phyloP scores from a whole-genome alignment of 2,797 vertebrate species.

The Clarias fuscus region DNA sequence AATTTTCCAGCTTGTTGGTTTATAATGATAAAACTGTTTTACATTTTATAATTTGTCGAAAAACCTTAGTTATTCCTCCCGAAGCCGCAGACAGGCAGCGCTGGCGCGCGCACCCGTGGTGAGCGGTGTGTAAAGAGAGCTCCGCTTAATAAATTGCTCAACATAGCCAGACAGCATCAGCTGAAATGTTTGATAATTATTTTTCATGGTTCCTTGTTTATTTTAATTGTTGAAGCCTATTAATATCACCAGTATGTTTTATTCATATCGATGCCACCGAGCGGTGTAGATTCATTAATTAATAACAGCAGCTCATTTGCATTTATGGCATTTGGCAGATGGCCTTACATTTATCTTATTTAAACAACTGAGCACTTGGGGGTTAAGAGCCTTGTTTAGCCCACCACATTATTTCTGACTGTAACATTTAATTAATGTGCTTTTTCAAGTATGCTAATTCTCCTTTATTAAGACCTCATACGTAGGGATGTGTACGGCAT shows the following conservation, averaged over 20 bases:
- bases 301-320: background rate
- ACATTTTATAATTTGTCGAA: conserved; percentile 5
- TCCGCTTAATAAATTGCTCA: background rate
- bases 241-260: background rate
- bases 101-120: background rate
- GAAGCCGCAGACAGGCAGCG: conserved; percentile 1
- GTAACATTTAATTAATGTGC: background rate
- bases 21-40: background rate
- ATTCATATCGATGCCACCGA: background rate
- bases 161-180: background rate
- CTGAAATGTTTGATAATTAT: background rate
- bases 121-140: background rate
- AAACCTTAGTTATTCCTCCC: background rate
- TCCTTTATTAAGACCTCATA: background rate
- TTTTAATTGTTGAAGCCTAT: background rate
- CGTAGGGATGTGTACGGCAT: no score
- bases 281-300: background rate
- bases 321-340: no score
- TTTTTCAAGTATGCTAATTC: background rate
- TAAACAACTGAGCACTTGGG: no score
- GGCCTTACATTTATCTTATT: no score
- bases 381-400: no score
- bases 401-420: background rate
- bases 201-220: background rate
- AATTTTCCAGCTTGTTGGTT: conserved; percentile 22